phyloP scores from a whole-genome alignment of 2,113 vertebrate genomes.

The Dromiciops gliroides region DNA sequence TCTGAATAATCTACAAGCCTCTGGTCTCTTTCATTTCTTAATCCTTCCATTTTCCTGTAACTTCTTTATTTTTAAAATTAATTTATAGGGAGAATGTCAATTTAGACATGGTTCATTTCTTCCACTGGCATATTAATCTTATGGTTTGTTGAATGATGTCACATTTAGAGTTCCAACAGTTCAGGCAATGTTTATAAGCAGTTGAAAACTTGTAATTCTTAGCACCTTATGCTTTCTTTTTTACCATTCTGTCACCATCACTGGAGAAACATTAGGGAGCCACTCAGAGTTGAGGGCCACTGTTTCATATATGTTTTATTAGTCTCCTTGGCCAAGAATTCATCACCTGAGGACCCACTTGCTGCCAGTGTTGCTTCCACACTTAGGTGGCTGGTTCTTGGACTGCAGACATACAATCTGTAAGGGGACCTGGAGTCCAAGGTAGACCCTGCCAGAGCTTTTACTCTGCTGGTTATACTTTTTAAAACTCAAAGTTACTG shows the following conservation, averaged over 20 bases:
- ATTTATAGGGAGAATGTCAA: not conserved
- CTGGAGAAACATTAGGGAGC: not conserved
- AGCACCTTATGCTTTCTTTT: not conserved
- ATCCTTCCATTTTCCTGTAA: not conserved
- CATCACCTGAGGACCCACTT: not conserved
- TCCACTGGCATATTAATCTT: not conserved
- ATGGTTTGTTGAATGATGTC: not conserved
- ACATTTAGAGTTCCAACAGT: not conserved
- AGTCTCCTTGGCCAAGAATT: not conserved
- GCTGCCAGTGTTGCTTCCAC: not conserved
- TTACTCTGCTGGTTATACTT: no score
- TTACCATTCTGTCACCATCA: not conserved
- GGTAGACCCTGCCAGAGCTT: no score
- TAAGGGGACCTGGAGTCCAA: no score
- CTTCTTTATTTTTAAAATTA: not conserved
- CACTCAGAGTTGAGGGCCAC: not conserved
- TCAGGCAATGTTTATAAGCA: not conserved
- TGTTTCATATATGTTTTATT: no score
- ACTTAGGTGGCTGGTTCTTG: no score
- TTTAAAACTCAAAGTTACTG: no score
- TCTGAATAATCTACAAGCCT: not conserved
- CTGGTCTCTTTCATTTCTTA: not conserved
- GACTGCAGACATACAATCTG: no score
- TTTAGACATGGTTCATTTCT: not conserved
- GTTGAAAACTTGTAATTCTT: not conserved